Conservation (phyloP, 2,113 vertebrate species). For the Sylvia atricapilla region DNA sequence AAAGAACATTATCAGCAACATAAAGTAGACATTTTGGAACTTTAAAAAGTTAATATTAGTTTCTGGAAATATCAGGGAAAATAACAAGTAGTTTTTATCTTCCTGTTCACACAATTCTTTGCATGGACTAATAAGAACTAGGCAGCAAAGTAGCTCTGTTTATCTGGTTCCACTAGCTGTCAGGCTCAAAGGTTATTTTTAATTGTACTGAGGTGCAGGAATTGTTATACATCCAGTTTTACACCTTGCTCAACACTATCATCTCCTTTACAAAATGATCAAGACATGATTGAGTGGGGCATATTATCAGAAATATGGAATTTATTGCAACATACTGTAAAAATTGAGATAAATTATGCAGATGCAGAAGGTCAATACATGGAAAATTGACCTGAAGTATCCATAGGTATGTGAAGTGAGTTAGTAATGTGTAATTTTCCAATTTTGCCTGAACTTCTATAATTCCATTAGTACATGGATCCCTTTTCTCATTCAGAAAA, state of each 20-base stretch:
- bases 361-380: not conserved
- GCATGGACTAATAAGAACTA: not conserved
- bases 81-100: not conserved
- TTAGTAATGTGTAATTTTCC: not conserved
- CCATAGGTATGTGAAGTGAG: not conserved
- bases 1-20: not conserved
- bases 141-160: not conserved
- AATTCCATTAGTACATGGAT: not conserved
- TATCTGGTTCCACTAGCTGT: not conserved
- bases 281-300: not conserved
- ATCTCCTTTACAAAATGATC: not conserved
- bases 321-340: not conserved
- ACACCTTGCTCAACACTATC: not conserved
- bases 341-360: not conserved
- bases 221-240: not conserved
- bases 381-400: not conserved
- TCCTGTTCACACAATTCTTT: not conserved
- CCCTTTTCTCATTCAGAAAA: not conserved
- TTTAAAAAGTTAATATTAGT: not conserved
- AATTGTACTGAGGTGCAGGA: not conserved
- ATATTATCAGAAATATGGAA: not conserved
- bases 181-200: not conserved
- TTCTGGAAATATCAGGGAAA: not conserved
- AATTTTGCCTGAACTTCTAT: not conserved
- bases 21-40: not conserved